phyloP scores from a whole-genome alignment of 2,888 invertebrate species.

The Drepanosiphum platanoidis region DNA sequence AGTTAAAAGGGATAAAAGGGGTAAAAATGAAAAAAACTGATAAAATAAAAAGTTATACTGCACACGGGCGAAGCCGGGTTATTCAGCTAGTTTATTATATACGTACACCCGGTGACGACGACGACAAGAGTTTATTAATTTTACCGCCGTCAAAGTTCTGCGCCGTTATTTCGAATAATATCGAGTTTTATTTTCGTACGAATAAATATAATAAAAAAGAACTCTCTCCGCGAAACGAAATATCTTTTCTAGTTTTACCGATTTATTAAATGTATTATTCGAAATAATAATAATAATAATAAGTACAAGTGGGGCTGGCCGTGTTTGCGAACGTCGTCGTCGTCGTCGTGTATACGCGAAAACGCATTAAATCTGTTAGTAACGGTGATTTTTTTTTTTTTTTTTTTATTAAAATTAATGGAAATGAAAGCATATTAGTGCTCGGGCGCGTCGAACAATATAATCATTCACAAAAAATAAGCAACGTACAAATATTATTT shows the following conservation, averaged over 20 bases:
- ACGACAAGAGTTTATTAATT: too few relatives aligned
- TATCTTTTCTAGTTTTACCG: neutral
- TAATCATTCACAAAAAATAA: constrained; percentile 21
- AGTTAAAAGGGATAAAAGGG: too few relatives aligned
- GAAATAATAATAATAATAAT: neutral
- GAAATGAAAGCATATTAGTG: constrained; percentile 37
- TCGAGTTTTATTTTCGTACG: too few relatives aligned
- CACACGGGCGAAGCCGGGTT: too few relatives aligned
- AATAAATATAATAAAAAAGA: too few relatives aligned
- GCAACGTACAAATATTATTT: neutral
- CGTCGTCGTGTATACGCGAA: neutral
- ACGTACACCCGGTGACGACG: too few relatives aligned
- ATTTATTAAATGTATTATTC: too few relatives aligned
- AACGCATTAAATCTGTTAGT: neutral
- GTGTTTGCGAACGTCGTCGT: neutral
- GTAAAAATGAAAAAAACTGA: too few relatives aligned
- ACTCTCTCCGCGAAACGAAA: neutral
- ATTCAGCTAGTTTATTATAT: too few relatives aligned
- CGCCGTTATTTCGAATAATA: too few relatives aligned
- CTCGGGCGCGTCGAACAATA: neutral
- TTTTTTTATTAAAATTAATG: constrained; percentile 17
- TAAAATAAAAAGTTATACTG: too few relatives aligned
- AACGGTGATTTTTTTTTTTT: neutral
- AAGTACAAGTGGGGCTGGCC: neutral
- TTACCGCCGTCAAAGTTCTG: too few relatives aligned